A percentile compares a stretch with the other conserved stretches of the same genome.
Evolutionary conservation across 2,113 vertebrate species (phyloP).

Genomic region (Hippocampus barbouri): DNA sequence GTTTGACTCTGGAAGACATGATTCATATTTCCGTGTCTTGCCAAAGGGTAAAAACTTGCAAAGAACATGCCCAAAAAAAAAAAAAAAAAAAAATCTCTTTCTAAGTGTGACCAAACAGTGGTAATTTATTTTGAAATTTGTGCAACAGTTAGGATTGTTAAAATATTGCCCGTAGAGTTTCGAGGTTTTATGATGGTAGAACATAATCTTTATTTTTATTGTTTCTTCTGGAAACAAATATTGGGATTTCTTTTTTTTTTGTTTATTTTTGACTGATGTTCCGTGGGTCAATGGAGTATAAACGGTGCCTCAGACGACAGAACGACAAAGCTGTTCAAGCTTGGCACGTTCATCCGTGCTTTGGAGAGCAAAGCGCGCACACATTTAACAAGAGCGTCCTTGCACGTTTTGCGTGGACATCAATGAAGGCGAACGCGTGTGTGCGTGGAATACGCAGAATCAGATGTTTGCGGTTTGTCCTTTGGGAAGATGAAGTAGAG

Average conservation of each 20-base stretch:
- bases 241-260: background rate
- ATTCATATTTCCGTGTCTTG: too few relatives aligned
- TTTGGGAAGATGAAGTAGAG: slow-evolving; percentile 33
- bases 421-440: background rate
- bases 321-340: background rate
- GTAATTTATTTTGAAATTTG: background rate
- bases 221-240: background rate
- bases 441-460: slow-evolving; percentile 40
- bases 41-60: too few relatives aligned
- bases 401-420: slow-evolving; percentile 3
- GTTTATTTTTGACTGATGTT: background rate
- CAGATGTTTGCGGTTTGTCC: slow-evolving; percentile 48
- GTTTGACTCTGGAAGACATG: too few relatives aligned
- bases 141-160: background rate
- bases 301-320: slow-evolving; percentile 24
- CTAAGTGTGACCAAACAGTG: background rate
- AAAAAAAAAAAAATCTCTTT: too few relatives aligned
- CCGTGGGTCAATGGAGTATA: background rate
- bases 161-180: background rate
- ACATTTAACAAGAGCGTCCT: slow-evolving; percentile 10
- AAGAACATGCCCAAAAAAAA: too few relatives aligned
- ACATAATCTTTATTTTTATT: background rate
- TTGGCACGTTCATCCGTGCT: slow-evolving; percentile 20
- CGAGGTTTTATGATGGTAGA: background rate
- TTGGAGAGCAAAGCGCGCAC: slow-evolving; percentile 8